Evolutionary conservation across 2,797 vertebrate genomes (phyloP).

Genomic region (Melopsittacus undulatus): DNA sequence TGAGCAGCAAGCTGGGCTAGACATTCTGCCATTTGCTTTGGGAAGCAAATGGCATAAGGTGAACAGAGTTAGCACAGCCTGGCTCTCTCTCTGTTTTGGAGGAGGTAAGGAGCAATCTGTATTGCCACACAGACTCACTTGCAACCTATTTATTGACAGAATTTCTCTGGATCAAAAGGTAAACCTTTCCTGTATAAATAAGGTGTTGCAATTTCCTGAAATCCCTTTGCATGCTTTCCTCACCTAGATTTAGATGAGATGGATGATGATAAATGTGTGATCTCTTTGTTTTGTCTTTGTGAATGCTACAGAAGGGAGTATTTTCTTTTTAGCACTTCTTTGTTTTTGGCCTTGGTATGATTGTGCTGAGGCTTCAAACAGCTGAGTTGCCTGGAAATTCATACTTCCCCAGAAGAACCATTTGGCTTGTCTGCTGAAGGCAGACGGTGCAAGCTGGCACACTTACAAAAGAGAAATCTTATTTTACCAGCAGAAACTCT

Average conservation of each 20-base stretch:
- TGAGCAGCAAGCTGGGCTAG: background rate
- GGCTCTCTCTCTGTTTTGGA: background rate
- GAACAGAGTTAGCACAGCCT: background rate
- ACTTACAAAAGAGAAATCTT: slow-evolving; percentile 1
- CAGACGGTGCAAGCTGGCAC: background rate
- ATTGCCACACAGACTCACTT: background rate
- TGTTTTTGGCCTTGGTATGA: background rate
- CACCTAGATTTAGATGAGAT: background rate
- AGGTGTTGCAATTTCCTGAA: background rate
- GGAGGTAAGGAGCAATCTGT: background rate
- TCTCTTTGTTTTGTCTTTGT: background rate
- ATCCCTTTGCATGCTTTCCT: background rate
- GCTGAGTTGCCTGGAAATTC: slow-evolving; percentile 29
- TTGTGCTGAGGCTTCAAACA: background rate
- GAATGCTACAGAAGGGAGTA: background rate
- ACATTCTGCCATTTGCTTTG: background rate
- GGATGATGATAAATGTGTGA: background rate
- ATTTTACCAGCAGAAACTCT: slow-evolving; percentile 38
- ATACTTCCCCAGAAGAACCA: slow-evolving; percentile 33
- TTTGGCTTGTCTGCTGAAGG: slow-evolving; percentile 16
- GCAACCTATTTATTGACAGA: background rate
- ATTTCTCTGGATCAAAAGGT: background rate
- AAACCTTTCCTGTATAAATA: background rate
- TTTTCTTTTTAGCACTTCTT: background rate
- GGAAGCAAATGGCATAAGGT: background rate